Evolutionary conservation across 2,888 invertebrate species (phyloP).

Genomic region (Apamea epomidion): DNA sequence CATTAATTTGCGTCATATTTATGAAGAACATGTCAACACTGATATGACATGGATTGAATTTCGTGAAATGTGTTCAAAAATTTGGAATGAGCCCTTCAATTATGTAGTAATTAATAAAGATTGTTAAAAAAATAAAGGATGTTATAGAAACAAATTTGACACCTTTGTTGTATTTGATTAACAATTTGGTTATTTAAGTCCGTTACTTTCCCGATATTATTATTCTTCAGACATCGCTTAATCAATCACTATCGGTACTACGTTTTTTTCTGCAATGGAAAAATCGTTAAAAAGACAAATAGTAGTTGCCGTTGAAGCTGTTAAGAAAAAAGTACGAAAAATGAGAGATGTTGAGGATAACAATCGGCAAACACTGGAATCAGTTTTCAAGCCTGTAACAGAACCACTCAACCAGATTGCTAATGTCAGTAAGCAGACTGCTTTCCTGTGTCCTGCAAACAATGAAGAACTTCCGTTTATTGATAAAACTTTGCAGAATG

Average conservation of each 20-base stretch:
- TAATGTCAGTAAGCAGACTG: not conserved
- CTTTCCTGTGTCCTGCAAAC: too few relatives aligned
- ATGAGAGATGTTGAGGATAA: not conserved
- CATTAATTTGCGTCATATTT: not conserved
- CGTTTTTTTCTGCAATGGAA: not conserved
- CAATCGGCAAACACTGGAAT: not conserved
- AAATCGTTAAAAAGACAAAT: not conserved
- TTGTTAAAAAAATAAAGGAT: not conserved
- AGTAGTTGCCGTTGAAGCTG: not conserved
- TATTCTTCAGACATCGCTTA: too few relatives aligned
- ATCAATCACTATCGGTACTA: too few relatives aligned
- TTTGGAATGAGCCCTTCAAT: not conserved
- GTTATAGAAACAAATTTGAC: too few relatives aligned
- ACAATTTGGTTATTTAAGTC: too few relatives aligned
- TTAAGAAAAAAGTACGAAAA: not conserved
- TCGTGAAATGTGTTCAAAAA: slow-evolving; percentile 2
- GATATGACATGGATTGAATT: not conserved
- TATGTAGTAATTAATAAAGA: too few relatives aligned
- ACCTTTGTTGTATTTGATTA: too few relatives aligned
- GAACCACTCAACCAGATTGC: not conserved
- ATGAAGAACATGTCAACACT: slow-evolving; percentile 6
- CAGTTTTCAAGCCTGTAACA: not conserved
- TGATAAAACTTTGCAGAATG: too few relatives aligned
- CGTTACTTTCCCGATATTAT: too few relatives aligned
- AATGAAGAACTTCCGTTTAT: too few relatives aligned